Percentiles rank a stretch among this genome's conserved stretches.
These are phyloP conservation scores for Sciaenops ocellatus DNA, from an alignment of 2,797 vertebrate genomes.

Conservation along the genomic window DNA sequence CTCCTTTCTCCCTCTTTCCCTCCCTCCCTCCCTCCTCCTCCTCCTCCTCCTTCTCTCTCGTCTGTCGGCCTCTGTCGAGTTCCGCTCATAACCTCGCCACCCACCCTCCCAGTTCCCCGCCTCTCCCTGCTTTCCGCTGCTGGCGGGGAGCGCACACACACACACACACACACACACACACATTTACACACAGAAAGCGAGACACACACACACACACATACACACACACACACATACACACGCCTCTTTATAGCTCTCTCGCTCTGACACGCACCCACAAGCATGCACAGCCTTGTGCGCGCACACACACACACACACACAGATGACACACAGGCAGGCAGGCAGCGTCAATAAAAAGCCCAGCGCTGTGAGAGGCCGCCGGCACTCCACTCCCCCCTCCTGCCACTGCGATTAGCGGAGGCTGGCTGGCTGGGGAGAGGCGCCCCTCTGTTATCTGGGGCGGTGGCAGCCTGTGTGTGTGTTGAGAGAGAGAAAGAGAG, in stretches of 20 bases:
- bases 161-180: constrained; percentile 13
- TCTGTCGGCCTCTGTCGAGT: constrained; percentile 83
- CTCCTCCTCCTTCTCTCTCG: constrained; percentile 58
- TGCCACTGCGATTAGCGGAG: constrained; percentile 84
- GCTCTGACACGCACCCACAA: constrained; percentile 59
- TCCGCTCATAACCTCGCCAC: constrained; percentile 83
- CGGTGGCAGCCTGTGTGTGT: constrained; percentile 82
- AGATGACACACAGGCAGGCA: constrained; percentile 54
- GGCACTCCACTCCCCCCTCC: constrained; percentile 78
- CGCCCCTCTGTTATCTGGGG: constrained; percentile 86
- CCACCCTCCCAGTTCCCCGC: constrained; percentile 80
- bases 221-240: constrained; percentile 3
- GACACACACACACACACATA: background rate
- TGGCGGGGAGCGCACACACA: constrained; percentile 64
- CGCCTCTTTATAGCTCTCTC: constrained; percentile 60
- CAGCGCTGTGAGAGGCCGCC: constrained; percentile 83
- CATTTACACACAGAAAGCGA: background rate
- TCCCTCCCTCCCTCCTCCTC: background rate
- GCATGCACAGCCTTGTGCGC: constrained; percentile 31
- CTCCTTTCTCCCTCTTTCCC: background rate
- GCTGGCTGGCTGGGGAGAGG: constrained; percentile 83
- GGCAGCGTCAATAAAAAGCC: constrained; percentile 84
- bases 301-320: constrained; percentile 23
- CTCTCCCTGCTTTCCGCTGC: constrained; percentile 79
- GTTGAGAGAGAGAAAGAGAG: constrained; percentile 38